Conservation (phyloP, 1,140 invertebrate genomes). For the Zeugodacus cucurbitae region DNA sequence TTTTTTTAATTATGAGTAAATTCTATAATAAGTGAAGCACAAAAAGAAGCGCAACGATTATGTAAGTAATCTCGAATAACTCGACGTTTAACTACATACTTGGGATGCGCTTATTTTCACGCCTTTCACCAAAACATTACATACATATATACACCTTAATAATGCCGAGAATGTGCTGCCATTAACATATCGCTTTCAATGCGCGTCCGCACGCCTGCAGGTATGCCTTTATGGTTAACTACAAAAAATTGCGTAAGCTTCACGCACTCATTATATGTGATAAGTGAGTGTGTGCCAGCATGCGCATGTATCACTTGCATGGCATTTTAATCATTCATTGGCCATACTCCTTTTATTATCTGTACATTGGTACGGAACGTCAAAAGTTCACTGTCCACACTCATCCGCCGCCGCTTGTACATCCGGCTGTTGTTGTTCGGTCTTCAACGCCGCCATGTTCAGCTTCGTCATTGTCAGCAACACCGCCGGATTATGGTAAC, state of each 20-base stretch:
- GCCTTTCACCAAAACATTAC: background rate
- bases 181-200: background rate
- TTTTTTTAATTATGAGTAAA: background rate
- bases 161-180: background rate
- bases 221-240: background rate
- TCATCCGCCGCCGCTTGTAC: background rate
- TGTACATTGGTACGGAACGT: background rate
- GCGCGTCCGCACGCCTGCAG: background rate
- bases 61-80: background rate
- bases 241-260: too few relatives aligned
- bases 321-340: slow-evolving; percentile 31
- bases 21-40: background rate
- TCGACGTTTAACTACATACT: background rate
- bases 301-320: slow-evolving; percentile 4
- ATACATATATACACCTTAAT: background rate
- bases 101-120: background rate
- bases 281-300: background rate
- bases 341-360: slow-evolving; percentile 20
- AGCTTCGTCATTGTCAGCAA: background rate
- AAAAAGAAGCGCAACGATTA: background rate
- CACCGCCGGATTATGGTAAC: background rate
- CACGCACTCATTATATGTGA: background rate
- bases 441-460: background rate
- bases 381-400: slow-evolving; percentile 22
- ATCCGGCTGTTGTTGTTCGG: background rate